Evolutionary conservation across 2,888 invertebrate genomes (phyloP), one percentile per base, ranked within the genome.

Genomic region (Oligia fasciuncula): DNA sequence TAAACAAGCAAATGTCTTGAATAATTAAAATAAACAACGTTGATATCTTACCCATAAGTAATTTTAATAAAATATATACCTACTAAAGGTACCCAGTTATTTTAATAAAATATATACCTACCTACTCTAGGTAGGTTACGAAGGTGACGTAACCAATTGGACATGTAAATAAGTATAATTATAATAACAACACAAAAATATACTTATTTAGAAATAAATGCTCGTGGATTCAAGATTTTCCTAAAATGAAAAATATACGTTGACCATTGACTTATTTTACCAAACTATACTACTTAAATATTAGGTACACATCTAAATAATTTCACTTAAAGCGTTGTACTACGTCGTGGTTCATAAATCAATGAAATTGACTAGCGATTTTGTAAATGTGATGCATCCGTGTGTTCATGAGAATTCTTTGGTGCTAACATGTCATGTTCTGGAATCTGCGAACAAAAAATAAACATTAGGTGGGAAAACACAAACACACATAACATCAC

Each of bases 341-440:
- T 85, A 73, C 72, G 69, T 70, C 29, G 70, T 79, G 73, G 70
- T 81, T 73, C 54, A 75, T 62, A 62, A n/a, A 78, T 69, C 71
- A 80, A 81, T 83, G 60, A 79, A 77, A 82, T 83, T 84, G 87
- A 86, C 88, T 88, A 89, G 89, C 83, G 81, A 87, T 76, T 86
- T 85, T 78, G 63, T 77, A 69, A 83, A 81, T 67, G 80, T 83
- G 77, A 85, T 88, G 81, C 57, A 75, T 85, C 75, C 71, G 63
- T 81, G 88, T 90, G 86, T 91, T 91, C 87, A 90, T 94, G 94
- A 94, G 93, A 90, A 93, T 94, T 94, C 94, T 93, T 94, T 93
- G 93, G 92, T 90, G 91, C 86, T 81, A 86, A 86, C 80, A 83
- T 92, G 91, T 91, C 91, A 91, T 89, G 85, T 88, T 80, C 74